Conservation (phyloP, 2,888 invertebrate species). For the Osedax fenrisi region DNA sequence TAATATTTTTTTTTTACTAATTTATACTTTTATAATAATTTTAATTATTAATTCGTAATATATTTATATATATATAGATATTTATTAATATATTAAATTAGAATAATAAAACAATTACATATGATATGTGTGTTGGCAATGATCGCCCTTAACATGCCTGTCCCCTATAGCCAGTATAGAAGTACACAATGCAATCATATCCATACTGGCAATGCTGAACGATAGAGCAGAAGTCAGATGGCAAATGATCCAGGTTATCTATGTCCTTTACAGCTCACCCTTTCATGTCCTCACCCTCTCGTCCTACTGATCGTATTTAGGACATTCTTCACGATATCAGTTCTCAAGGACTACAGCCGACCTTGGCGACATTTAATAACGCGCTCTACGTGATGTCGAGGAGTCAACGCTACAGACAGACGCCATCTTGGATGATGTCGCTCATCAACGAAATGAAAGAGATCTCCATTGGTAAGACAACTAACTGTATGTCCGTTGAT, state of each 20-base stretch:
- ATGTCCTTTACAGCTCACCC: no score
- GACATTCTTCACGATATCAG: no score
- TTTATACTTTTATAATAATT: no score
- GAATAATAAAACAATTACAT: not conserved
- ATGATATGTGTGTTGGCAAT: not conserved
- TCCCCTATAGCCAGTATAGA: conserved; percentile 58
- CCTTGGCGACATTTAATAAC: conserved; percentile 8
- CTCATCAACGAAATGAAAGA: conserved; percentile 9
- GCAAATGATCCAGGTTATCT: conserved; percentile 11
- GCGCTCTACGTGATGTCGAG: not conserved
- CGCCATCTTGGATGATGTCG: conserved; percentile 5
- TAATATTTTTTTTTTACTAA: no score
- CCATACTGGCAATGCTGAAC: conserved; percentile 57
- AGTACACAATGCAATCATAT: conserved; percentile 63
- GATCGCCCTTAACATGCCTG: not conserved
- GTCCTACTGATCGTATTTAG: no score
- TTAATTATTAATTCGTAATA: no score
- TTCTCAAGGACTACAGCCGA: not conserved
- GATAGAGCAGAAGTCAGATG: conserved; percentile 51
- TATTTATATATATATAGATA: not conserved
- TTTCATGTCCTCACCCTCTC: no score
- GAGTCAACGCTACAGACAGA: not conserved
- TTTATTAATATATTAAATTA: conserved; percentile 1
- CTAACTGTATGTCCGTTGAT: no score
- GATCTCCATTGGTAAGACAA: not conserved